Percentiles rank a stretch among this genome's conserved stretches.
These are phyloP conservation scores for Alethe diademata DNA, from an alignment of 2,113 vertebrate genomes.

Conservation along the genomic window DNA sequence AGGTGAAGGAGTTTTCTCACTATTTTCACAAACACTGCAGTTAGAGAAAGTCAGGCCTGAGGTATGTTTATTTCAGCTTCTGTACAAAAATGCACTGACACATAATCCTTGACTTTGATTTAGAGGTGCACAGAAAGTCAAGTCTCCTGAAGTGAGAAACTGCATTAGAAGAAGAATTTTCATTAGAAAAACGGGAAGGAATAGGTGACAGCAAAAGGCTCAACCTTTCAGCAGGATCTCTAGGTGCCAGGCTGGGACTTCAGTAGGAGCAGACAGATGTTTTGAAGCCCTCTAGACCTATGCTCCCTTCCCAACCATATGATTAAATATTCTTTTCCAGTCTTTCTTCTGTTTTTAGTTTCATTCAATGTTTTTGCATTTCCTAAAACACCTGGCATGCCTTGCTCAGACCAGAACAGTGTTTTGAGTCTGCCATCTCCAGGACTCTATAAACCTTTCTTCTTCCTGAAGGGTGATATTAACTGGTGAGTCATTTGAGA, in stretches of 20 bases:
- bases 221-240: neutral
- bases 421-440: neutral
- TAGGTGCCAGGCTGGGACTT: neutral
- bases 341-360: neutral
- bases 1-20: neutral
- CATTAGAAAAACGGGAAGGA: neutral
- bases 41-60: neutral
- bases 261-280: neutral
- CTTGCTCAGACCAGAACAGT: neutral
- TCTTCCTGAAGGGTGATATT: neutral
- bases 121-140: neutral
- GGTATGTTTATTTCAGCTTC: neutral
- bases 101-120: neutral
- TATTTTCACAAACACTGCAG: neutral
- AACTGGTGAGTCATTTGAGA: neutral
- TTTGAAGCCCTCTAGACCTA: neutral
- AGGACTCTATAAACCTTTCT: neutral
- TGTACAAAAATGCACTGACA: neutral
- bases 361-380: neutral
- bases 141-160: neutral
- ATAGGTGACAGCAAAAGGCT: neutral
- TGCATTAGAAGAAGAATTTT: neutral
- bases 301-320: neutral
- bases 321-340: neutral
- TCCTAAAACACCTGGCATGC: neutral